Base-by-base conservation (phyloP, 2,113 vertebrate genomes). In the Albula goreensis region DNA sequence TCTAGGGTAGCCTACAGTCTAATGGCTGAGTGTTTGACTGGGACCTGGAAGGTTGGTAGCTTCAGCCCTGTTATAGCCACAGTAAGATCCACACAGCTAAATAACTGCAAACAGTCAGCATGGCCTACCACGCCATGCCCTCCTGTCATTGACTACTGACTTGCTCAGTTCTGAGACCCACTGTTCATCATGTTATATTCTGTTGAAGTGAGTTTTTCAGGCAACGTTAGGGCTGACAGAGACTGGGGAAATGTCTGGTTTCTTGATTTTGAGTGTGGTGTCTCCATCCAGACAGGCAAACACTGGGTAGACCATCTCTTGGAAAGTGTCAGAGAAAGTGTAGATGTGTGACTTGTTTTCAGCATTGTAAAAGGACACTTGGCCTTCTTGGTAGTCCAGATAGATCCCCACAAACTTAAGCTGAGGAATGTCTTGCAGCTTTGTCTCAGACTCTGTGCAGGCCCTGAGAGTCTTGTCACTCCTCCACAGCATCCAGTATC, bases 321-420 rank as follows among this genome's bases (percentile, higher is more conserved):
- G 51, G 53, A 86, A 50, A 13, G 82, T 81, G 5, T 86, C 17
- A 13, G 85, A 56, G 53, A 88, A 88, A 0, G 85, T 86, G 10
- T 88, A 88, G 41, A 86, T 84, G 52, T 86, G 85, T 22, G 56
- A 48, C 41, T 60, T 83, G 19, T 50, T 84, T 11, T 78, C 19
- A 57, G 78, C 78, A 60, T 86, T 83, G 57, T 86, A 86, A n/a
- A 88, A 86, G 13, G 85, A 86, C 52, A 86, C 63, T 31, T 88
- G 85, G 19, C 88, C 88, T 25, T 86, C 88, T 15, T 86, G 57
- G 31, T 74, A 80, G 49, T 88, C 85, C 82, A 86, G 50, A 56
- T 88, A 88, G 25, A 84, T 78, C 25, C 88, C 82, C 19, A 88
- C 51, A 63, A 86, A 52, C 19, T 57, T 13, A 57, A 31, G 85